Base-by-base conservation (phyloP, 2,113 vertebrate genomes). In the Oreochromis tanganicae region DNA sequence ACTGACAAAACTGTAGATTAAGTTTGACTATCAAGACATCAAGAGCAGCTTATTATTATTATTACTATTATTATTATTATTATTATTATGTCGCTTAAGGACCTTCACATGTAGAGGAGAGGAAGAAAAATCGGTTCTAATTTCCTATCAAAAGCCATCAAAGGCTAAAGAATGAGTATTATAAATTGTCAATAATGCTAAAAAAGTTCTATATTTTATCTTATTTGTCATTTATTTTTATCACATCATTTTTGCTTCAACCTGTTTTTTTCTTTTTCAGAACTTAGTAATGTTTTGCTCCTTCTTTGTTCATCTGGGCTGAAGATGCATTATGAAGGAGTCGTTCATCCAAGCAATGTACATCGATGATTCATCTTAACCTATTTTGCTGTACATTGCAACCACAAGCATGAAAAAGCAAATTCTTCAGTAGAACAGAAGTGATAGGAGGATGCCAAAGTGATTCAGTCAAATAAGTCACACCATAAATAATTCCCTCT, bases 251-350 rank as follows among this genome's bases (percentile, higher is more conserved):
- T 82, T 36, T 78, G 11, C 46, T 85, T 57, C 6, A 14, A 46
- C 83, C 52, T 86, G 48, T 82, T 91, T 90, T 57, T 82, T 66
- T 27, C 54, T 9, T 78, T 86, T 52, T 17, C n/a, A 4, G 29
- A 21, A 61, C 52, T 78, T 43, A 9, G 75, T 68, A 17, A 66
- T 86, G 57, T 78, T 52, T 29, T n/a, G 21, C 43, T 63, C 68
- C 57, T n/a, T 36, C n/a, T 88, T 34, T 93, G 90, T 68, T 93
- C 91, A 92, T 91, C 85, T 48, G 81, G 48, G 89, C 85, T 89
- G 90, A 92, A 90, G 91, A 89, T 16, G 86, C 87, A 78, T 80
- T 43, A 82, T 3, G 85, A 89, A 89, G 56, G 29, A 88, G 80
- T 24, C 41, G 19, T 75, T 92, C 90, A 92, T 55, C 91, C 86